Evolutionary conservation across 2,888 invertebrate genomes (phyloP).

Genomic region (Augiades crinisus): DNA sequence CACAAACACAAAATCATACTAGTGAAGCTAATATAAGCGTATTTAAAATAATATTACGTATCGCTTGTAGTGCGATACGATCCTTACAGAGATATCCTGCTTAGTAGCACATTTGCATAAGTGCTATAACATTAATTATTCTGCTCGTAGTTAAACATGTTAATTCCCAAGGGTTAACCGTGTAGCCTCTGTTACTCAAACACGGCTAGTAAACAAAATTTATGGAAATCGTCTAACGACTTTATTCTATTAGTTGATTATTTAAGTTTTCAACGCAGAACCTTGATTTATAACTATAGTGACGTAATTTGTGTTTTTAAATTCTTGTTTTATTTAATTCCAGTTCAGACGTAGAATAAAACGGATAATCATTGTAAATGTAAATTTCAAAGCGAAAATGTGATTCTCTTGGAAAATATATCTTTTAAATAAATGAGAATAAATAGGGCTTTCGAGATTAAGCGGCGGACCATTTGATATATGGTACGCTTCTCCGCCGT

Average conservation of each 20-base stretch:
- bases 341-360: too few species aligned
- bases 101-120: conserved; percentile 20
- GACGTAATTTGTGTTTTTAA: too few species aligned
- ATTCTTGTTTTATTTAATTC: too few species aligned
- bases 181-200: conserved; percentile 7
- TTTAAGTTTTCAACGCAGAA: background rate
- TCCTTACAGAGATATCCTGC: background rate
- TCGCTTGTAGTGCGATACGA: background rate
- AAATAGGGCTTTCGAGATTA: conserved; percentile 25
- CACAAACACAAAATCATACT: too few species aligned
- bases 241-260: background rate
- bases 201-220: conserved; percentile 8
- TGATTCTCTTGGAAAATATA: conserved; percentile 7
- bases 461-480: conserved; percentile 18
- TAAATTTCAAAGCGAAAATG: background rate
- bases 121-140: conserved; percentile 23
- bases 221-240: conserved; percentile 2
- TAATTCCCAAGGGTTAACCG: conserved; percentile 17
- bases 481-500: conserved; percentile 7
- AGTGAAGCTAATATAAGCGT: too few species aligned
- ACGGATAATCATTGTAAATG: too few species aligned
- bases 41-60: background rate
- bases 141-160: conserved; percentile 21
- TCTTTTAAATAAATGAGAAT: conserved; percentile 20
- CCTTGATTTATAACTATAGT: background rate